Percentiles rank a stretch among this genome's conserved stretches.
Conservation (phyloP, 2,888 invertebrate species). For the Cataglyphis altisquamis region DNA sequence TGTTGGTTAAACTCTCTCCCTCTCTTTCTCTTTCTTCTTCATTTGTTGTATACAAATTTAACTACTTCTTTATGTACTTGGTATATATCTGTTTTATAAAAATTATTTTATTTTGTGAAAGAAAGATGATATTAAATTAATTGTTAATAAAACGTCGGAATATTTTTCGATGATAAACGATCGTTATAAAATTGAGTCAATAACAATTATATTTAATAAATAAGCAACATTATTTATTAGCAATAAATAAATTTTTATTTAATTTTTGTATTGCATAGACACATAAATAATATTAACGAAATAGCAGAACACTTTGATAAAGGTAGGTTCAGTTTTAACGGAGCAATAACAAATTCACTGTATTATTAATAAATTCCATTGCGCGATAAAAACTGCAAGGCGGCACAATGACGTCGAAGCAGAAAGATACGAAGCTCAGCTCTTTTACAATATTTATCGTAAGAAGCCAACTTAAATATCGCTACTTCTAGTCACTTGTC, state of each 20-base stretch:
- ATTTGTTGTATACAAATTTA: not conserved
- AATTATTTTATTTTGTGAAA: slow-evolving; percentile 2
- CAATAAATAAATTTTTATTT: not conserved
- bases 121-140: not conserved
- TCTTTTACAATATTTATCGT: not conserved
- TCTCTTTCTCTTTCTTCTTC: no score
- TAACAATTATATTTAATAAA: not conserved
- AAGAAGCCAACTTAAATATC: not conserved
- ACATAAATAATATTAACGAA: not conserved
- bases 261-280: not conserved
- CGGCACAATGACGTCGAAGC: not conserved
- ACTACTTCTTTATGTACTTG: not conserved
- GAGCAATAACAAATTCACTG: not conserved
- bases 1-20: not conserved
- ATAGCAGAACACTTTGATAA: not conserved
- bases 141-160: not conserved
- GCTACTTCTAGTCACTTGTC: not conserved
- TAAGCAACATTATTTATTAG: no score
- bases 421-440: not conserved
- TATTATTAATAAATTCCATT: not conserved
- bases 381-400: not conserved
- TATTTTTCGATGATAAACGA: not conserved
- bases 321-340: not conserved
- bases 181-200: not conserved
- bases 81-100: not conserved